Evolutionary conservation across 2,797 vertebrate species (phyloP).

Genomic region (Pseudochirops corinnae): DNA sequence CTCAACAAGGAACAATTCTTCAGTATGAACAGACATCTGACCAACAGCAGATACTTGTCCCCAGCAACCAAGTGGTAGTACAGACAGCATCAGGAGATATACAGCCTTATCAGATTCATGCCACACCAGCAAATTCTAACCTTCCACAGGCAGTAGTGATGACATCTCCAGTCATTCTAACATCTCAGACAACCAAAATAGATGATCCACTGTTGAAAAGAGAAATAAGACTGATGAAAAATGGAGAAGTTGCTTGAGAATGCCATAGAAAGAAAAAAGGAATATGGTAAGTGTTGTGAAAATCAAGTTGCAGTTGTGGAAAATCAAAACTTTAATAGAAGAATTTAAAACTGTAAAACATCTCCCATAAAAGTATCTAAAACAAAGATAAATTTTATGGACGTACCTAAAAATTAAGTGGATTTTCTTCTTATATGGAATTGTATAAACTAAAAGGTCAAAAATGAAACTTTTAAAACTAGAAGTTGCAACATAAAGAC

Average conservation of each 20-base stretch:
- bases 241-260: conserved; percentile 86
- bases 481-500: neutral
- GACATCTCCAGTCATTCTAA: conserved; percentile 90
- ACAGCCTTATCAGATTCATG: conserved; percentile 96
- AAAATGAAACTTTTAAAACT: neutral
- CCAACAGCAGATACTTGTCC: conserved; percentile 94
- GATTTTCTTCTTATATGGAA: neutral
- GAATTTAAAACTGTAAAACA: neutral
- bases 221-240: conserved; percentile 95
- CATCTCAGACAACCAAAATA: conserved; percentile 87
- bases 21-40: conserved; percentile 94
- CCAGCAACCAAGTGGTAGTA: conserved; percentile 95
- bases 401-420: neutral
- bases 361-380: neutral
- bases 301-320: neutral
- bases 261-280: neutral
- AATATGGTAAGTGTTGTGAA: neutral
- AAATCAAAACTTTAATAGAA: neutral
- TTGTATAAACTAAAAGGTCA: neutral
- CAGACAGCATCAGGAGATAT: conserved; percentile 94
- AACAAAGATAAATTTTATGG: neutral
- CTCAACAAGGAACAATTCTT: conserved; percentile 88
- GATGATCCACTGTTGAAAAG: conserved; percentile 95
- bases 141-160: conserved; percentile 93
- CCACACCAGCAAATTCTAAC: conserved; percentile 87